Evolutionary conservation across 2,113 vertebrate species (phyloP).

Genomic region (Crotalus viridis): DNA sequence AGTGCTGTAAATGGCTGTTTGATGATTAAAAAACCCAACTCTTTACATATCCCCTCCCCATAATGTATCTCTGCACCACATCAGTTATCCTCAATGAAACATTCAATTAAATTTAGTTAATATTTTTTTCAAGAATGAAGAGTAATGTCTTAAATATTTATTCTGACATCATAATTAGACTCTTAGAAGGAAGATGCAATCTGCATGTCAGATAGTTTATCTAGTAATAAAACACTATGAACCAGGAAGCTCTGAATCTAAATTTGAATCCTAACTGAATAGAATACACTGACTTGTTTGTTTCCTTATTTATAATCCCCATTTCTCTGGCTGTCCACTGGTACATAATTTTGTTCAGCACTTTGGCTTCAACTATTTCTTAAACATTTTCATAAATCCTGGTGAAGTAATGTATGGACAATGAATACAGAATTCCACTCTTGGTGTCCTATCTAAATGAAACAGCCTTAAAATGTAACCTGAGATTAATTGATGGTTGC

Average conservation of each 20-base stretch:
- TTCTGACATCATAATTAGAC: background rate
- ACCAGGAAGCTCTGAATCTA: background rate
- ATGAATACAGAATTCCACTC: background rate
- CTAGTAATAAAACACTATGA: fast-evolving
- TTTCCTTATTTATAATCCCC: background rate
- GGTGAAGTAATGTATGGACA: background rate
- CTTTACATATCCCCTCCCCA: background rate
- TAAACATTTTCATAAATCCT: background rate
- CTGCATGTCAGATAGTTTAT: background rate
- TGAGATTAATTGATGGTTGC: constrained; percentile 36
- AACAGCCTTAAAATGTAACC: background rate
- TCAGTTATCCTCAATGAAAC: background rate
- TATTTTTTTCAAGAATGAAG: background rate
- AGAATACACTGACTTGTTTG: background rate
- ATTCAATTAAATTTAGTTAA: background rate
- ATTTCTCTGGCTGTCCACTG: background rate
- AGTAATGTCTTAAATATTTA: background rate
- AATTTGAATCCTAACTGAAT: background rate
- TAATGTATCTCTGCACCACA: background rate
- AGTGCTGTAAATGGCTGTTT: background rate
- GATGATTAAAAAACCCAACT: background rate
- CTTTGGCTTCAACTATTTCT: background rate
- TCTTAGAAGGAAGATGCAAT: background rate
- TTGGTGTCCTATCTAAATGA: background rate
- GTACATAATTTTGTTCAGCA: background rate